Evolutionary conservation across 2,113 vertebrate genomes (phyloP).

Genomic region (Cyprinodon variegatus): DNA sequence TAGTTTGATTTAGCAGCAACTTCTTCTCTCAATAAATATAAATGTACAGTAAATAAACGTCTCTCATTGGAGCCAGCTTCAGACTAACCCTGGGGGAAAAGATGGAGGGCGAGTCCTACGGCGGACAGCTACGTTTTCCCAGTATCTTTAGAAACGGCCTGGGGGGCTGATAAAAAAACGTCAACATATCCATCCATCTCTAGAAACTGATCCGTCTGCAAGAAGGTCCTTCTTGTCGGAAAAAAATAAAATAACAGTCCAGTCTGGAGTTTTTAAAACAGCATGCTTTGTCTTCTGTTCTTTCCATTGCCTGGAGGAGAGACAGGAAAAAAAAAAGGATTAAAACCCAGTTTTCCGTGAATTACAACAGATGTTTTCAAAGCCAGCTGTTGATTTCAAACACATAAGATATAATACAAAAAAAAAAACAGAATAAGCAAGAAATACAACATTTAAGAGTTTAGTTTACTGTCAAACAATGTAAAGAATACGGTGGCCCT

Average conservation of each 20-base stretch:
- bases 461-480: too few relatives aligned
- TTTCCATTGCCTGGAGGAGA: constrained; percentile 86
- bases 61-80: constrained; percentile 54
- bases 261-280: constrained; percentile 83
- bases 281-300: constrained; percentile 98
- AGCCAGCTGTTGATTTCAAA: not conserved
- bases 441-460: not conserved
- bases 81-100: constrained; percentile 26
- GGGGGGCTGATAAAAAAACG: constrained; percentile 16
- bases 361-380: not conserved
- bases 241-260: constrained; percentile 35
- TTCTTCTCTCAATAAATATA: constrained; percentile 79
- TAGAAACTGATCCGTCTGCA: constrained; percentile 40
- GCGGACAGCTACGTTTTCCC: constrained; percentile 19
- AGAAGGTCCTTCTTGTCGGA: constrained; percentile 39
- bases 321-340: not conserved
- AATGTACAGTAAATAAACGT: constrained; percentile 76
- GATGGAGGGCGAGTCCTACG: constrained; percentile 14
- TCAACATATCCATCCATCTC: constrained; percentile 48
- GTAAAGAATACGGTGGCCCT: too few relatives aligned
- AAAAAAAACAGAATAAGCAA: not conserved
- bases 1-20: constrained; percentile 80
- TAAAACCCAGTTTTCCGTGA: not conserved
- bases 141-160: not conserved
- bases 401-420: not conserved